Conservation (phyloP, 1,140 invertebrate genomes). For the Drosophila elegans region DNA sequence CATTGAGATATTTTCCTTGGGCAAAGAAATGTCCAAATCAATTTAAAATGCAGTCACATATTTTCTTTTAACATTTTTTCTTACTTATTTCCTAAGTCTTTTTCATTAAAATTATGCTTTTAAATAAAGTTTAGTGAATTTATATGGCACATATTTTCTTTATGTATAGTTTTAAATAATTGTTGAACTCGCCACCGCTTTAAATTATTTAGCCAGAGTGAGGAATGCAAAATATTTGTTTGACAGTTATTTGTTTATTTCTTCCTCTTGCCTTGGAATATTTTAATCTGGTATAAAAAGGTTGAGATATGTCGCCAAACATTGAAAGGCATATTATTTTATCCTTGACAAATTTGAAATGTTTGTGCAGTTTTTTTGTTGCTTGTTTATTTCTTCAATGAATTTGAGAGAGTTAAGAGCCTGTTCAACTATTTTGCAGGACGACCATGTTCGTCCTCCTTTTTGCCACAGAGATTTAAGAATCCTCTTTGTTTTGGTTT, state of each 20-base stretch:
- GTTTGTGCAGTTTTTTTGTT: not conserved
- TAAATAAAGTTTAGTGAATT: too few species aligned
- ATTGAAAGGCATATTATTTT: not conserved
- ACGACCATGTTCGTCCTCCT: not conserved
- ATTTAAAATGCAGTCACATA: not conserved
- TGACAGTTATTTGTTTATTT: too few species aligned
- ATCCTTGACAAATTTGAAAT: constrained; percentile 7
- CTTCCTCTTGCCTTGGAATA: too few species aligned
- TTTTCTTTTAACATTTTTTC: not conserved
- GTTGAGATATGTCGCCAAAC: not conserved
- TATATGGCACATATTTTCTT: too few species aligned
- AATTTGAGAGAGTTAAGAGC: constrained; percentile 6
- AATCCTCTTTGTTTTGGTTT: constrained; percentile 27
- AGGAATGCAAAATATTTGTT: not conserved
- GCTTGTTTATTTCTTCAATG: constrained; percentile 11
- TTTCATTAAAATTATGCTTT: too few species aligned
- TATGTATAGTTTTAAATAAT: too few species aligned
- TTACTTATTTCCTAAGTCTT: too few species aligned
- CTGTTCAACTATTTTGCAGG: constrained; percentile 22
- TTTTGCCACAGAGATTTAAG: constrained; percentile 21
- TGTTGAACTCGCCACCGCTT: too few species aligned
- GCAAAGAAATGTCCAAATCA: constrained; percentile 7
- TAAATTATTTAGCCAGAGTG: too few species aligned
- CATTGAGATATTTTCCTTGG: constrained; percentile 29
- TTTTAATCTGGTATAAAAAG: not conserved